These are phyloP conservation scores for Phataginus tricuspis DNA, from an alignment of 2,797 vertebrate species.

Conservation along the genomic window DNA sequence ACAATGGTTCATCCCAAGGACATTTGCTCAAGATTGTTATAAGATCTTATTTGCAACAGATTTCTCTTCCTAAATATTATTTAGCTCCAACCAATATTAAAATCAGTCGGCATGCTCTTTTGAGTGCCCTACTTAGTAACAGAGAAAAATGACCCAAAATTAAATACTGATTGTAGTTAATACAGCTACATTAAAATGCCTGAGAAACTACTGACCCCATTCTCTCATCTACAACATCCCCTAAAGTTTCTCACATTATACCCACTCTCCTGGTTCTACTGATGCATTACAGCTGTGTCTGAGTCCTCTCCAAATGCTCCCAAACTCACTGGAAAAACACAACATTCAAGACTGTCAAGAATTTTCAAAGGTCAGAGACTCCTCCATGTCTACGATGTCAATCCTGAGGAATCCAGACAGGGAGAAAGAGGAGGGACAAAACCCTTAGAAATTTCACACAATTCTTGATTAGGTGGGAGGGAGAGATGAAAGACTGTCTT, in stretches of 20 bases:
- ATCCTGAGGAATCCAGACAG: constrained; percentile 57
- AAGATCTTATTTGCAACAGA: constrained; percentile 29
- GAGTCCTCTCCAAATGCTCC: constrained; percentile 6
- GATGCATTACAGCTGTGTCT: neutral
- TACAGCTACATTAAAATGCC: neutral
- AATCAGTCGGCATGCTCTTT: neutral
- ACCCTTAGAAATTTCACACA: neutral
- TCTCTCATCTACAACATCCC: neutral
- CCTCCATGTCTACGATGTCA: constrained; percentile 67
- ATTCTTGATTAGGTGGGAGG: constrained; percentile 44
- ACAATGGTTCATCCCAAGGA: constrained; percentile 22
- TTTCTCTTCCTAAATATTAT: constrained; percentile 47
- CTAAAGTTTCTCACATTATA: neutral
- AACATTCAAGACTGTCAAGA: constrained; percentile 47
- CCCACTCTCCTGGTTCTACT: neutral
- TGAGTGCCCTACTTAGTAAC: neutral
- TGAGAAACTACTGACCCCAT: constrained; percentile 29
- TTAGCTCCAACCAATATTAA: constrained; percentile 45
- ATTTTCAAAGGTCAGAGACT: constrained; percentile 71
- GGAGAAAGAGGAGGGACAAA: neutral
- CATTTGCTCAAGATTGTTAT: constrained; percentile 1
- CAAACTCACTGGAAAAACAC: constrained; percentile 50
- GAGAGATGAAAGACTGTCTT: constrained; percentile 11
- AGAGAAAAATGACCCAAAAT: constrained; percentile 40
- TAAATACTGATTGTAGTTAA: neutral